Conservation (phyloP, 2,113 vertebrate species). For the Pomatorhinus ruficollis region DNA sequence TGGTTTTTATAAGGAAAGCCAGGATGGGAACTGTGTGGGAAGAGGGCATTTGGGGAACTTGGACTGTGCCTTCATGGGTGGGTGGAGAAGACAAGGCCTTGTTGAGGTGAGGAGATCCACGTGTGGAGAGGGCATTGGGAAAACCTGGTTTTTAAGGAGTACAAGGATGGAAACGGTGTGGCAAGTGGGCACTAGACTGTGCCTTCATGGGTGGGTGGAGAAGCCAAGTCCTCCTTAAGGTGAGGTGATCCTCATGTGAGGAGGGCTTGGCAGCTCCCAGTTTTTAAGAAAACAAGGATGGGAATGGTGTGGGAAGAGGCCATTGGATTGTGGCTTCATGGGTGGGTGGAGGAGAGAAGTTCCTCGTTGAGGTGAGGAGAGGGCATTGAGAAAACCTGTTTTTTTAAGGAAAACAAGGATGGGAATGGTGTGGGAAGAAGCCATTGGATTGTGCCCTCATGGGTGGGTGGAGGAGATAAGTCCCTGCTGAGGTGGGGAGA, state of each 20-base stretch:
- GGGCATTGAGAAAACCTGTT: accelerated
- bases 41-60: not conserved
- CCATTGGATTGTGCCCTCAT: accelerated
- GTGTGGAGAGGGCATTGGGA: not conserved
- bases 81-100: not conserved
- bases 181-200: not conserved
- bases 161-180: not conserved
- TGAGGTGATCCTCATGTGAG: accelerated
- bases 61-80: not conserved
- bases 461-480: not conserved
- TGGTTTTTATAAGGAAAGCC: not conserved
- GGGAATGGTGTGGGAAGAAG: not conserved
- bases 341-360: too few relatives aligned
- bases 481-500: accelerated
- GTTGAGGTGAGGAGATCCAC: not conserved
- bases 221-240: too few relatives aligned
- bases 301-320: too few relatives aligned
- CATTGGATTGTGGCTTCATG: too few relatives aligned
- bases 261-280: not conserved
- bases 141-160: not conserved
- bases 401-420: not conserved
- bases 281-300: too few relatives aligned
- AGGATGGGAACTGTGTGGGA: not conserved
- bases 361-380: not conserved
- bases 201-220: too few relatives aligned